Base-by-base conservation (phyloP, 2,113 vertebrate genomes). In the Triplophysa siluroides region DNA sequence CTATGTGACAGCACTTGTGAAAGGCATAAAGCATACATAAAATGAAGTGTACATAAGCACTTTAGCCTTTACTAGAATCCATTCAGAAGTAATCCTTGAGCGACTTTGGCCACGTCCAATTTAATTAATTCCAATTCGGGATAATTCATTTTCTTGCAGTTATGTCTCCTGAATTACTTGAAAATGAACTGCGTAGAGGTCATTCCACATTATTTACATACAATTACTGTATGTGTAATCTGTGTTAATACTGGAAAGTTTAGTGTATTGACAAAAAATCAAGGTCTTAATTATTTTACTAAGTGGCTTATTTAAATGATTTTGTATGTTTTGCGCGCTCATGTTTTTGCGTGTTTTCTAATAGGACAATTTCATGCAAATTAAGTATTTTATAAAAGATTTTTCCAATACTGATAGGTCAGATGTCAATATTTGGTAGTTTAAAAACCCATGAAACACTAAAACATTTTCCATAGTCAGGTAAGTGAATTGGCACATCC, bases 1-100 rank as follows among this genome's bases (percentile, higher is more conserved):
- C 77, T 83, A 76, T 85, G 85, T 74, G 78, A 76, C 41, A 82
- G 71, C 24, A n/a, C 64, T 68, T 75, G 61, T 66, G 61, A 79
- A 74, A 24, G 45, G 58, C 68, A 45, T 56, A 41, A 76, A 47
- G 19, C 16, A n/a, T 58, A 58, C 54, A 58, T n/a, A 58, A 58
- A 58, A 52, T 33, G n/a, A 33, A 76, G 23, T 14, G 72, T 41
- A 63, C 76, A 63, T 75, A 62, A 75, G 56, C 52, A 62, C 75
- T 68, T n/a, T 73, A 73, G 45, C 52, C 45, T 67, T 77, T 68
- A 61, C 67, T 23, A n/a, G 23, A 82, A 56, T 66, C 33, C 61
- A 65, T 65, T 45, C 74, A 52, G 60, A 21, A 77, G 81, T 79
- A 85, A 62, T 81, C 63, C 65, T 47, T 72, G 41, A 63, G 69